Base-by-base conservation (phyloP, 2,888 invertebrate species). In the Galeruca laticollis region DNA sequence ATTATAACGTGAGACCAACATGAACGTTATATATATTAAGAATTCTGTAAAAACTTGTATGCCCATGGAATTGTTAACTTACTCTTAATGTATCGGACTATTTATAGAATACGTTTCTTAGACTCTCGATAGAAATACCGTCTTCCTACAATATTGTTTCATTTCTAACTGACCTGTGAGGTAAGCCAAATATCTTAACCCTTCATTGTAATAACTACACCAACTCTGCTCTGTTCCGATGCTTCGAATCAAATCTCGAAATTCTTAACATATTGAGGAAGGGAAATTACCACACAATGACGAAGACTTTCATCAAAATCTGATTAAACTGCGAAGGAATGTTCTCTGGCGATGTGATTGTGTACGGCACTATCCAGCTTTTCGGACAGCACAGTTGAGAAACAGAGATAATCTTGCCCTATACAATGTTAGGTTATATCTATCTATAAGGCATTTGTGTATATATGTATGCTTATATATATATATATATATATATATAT, bases 261-360 rank as follows among this genome's bases (percentile, higher is more conserved):
- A 66, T 66, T 66, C 66, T 49, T 10, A 15, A 60, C 52, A 60
- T 59, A 66, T 37, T 31, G 66, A 60, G 5, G 11, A n/a, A 54
- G 54, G 54, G 26, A 15, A 31, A n/a, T 13, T n/a, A 21, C 60
- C 60, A 8, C 40, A 64, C 47, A 64, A 64, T 43, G 56, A 54
- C 60, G 60, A 64, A 64, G 56, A 56, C 63, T 65, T 73, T 71
- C 69, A 71, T 72, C 49, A 71, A 70, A 68, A 56, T 62, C 49
- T 59, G 71, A 76, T 76, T 74, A 74, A 71, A 74, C 70, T 66
- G 31, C 6, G 66, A 61, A 51, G 74, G 73, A 73, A 72, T 72
- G 70, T 68, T 60, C 54, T 69, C 59, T 69, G 52, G 63, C 70
- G 73, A 63, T 76, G 76, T 75, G 74, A 73, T 74, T 74, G 69